Evolutionary conservation across 2,888 invertebrate species (phyloP), one percentile per base, ranked within the genome.

Genomic region (Sphecodes monilicornis): DNA sequence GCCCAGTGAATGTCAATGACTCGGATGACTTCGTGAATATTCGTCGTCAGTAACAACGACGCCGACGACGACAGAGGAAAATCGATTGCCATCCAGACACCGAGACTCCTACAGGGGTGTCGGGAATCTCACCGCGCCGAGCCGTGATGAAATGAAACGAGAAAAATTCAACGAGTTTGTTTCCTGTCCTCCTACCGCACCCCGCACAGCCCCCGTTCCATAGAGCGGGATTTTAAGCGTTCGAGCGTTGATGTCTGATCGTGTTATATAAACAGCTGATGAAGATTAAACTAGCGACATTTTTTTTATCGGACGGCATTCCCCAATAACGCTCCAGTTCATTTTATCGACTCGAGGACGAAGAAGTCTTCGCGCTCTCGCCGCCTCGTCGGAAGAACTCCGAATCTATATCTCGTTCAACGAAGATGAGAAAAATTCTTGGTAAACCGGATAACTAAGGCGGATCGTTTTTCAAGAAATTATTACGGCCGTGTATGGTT

Each of bases 1-100:
- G 87, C 91, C 86, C 92, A 91, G 91, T 92, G 92, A 92, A 94
- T 93, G 93, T 94, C 94, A 94, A 94, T 94, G 94, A 94, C 93
- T 94, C 90, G 92, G 91, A 93, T 94, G 93, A 93, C 92, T 93
- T 91, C 90, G 90, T 90, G 92, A 90, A 92, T 91, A 91, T 90
- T 90, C 90, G 90, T 89, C 90, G 89, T 91, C 91, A 87, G 89
- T 91, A 88, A 88, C 91, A 88, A 91, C 87, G 86, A 86, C 90
- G 84, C 82, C 88, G 92, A 86, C 84, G 87, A 84, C 92, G 91
- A 90, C 91, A 90, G 89, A 84, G 88, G 88, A 93, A 93, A 92
- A 92, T 93, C 93, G 92, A 93, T 93, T 88, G 87, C 88, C 85
- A 87, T 84, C 89, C 91, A 86, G 88, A 87, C 90, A 88, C 86